A percentile compares a stretch with the other conserved stretches of the same genome.
Evolutionary conservation across 2,797 vertebrate genomes (phyloP).

Genomic region (Tolypeutes matacus): DNA sequence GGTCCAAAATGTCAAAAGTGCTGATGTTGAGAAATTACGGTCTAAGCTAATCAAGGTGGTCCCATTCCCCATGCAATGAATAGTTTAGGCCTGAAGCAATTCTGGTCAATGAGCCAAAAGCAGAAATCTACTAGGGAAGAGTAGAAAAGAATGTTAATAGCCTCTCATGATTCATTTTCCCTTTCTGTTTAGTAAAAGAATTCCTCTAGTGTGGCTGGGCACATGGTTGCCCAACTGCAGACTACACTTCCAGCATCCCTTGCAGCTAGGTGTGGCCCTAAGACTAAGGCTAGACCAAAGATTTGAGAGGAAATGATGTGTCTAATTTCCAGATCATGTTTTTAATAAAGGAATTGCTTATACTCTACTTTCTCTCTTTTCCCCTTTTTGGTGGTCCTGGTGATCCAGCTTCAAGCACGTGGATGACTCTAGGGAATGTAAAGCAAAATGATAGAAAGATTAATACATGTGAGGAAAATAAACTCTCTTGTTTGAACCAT

Average conservation of each 20-base stretch:
- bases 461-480: not conserved
- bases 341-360: not conserved
- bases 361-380: not conserved
- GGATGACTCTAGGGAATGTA: not conserved
- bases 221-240: not conserved
- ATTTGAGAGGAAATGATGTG: not conserved
- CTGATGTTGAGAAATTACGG: not conserved
- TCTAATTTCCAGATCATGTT: not conserved
- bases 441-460: not conserved
- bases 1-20: not conserved
- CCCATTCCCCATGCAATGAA: not conserved
- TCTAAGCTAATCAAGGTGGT: not conserved
- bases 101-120: not conserved
- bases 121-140: not conserved
- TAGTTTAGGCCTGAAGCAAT: not conserved
- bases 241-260: not conserved
- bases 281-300: not conserved
- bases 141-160: not conserved
- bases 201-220: not conserved
- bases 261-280: not conserved
- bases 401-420: not conserved
- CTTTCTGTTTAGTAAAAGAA: not conserved
- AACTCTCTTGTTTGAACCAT: not conserved
- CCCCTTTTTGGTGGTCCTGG: not conserved
- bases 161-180: not conserved